These are phyloP conservation scores for Tetheella fluctuosa DNA, from an alignment of 2,888 invertebrate genomes.

Conservation along the genomic window DNA sequence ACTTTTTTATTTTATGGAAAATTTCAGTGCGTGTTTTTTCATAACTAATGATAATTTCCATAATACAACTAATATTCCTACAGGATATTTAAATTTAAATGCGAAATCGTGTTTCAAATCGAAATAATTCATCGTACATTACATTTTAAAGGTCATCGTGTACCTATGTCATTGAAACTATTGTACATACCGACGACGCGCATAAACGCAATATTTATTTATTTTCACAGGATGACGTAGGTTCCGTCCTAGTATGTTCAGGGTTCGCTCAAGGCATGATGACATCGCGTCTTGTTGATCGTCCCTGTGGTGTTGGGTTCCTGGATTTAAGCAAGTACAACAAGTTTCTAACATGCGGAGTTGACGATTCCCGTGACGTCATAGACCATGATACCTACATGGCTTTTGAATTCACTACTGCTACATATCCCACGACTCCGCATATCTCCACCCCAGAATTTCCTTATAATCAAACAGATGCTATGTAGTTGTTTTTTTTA, in stretches of 20 bases:
- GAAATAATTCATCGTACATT: too few relatives aligned
- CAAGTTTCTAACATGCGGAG: constrained; percentile 74
- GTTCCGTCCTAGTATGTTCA: constrained; percentile 62
- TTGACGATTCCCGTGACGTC: constrained; percentile 72
- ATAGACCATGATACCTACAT: constrained; percentile 51
- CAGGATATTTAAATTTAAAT: too few relatives aligned
- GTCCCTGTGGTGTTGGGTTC: constrained; percentile 73
- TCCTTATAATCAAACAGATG: not conserved
- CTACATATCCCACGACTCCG: constrained; percentile 7
- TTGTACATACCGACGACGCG: too few relatives aligned
- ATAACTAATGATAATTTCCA: too few relatives aligned
- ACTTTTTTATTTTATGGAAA: too few relatives aligned
- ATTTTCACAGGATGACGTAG: constrained; percentile 67
- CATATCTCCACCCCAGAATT: constrained; percentile 17
- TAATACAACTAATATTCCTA: too few relatives aligned
- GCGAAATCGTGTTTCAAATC: too few relatives aligned
- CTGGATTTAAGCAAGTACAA: constrained; percentile 56
- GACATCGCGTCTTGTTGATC: constrained; percentile 68
- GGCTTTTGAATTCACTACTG: constrained; percentile 44
- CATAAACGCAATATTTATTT: not conserved
- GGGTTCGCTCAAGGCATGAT: constrained; percentile 69
- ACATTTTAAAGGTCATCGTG: too few relatives aligned
- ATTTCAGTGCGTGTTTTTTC: too few relatives aligned
- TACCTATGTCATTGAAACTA: too few relatives aligned
- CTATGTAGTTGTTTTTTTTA: not conserved